A percentile compares a stretch with the other conserved stretches of the same genome.
Evolutionary conservation across 2,113 vertebrate genomes (phyloP).

Genomic region (Salvator merianae): DNA sequence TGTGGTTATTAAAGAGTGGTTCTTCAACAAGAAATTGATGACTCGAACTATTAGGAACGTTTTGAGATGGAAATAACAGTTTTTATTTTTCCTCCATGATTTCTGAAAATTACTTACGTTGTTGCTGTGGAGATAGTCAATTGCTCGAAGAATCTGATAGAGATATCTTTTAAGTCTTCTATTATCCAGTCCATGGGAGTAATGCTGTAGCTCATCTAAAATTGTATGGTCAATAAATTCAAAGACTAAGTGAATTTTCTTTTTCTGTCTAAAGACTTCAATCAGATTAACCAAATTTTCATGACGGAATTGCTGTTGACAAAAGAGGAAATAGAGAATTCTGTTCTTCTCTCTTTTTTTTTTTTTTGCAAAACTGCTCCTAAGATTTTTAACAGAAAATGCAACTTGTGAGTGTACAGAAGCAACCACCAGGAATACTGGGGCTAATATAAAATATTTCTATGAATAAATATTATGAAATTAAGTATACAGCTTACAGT

Average conservation of each 20-base stretch:
- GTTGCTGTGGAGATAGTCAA: slow-evolving; percentile 65
- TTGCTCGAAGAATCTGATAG: slow-evolving; percentile 67
- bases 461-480: not conserved
- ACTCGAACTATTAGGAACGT: not conserved
- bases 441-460: not conserved
- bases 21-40: not conserved
- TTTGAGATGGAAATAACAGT: not conserved
- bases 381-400: not conserved
- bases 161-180: slow-evolving; percentile 70
- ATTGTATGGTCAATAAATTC: slow-evolving; percentile 71
- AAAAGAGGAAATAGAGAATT: slow-evolving; percentile 47
- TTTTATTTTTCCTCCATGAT: not conserved
- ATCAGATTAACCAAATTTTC: slow-evolving; percentile 71
- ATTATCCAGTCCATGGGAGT: slow-evolving; percentile 59
- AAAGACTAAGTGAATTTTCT: slow-evolving; percentile 68
- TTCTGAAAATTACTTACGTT: slow-evolving; percentile 58
- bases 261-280: slow-evolving; percentile 68
- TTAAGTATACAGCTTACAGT: too few species aligned
- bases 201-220: slow-evolving; percentile 67
- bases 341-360: not conserved
- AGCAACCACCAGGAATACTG: not conserved
- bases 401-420: not conserved
- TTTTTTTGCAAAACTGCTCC: not conserved
- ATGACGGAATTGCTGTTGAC: slow-evolving; percentile 63
- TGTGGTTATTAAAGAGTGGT: not conserved